Evolutionary conservation across 2,888 invertebrate species (phyloP).

Genomic region (Portevinia maculata): DNA sequence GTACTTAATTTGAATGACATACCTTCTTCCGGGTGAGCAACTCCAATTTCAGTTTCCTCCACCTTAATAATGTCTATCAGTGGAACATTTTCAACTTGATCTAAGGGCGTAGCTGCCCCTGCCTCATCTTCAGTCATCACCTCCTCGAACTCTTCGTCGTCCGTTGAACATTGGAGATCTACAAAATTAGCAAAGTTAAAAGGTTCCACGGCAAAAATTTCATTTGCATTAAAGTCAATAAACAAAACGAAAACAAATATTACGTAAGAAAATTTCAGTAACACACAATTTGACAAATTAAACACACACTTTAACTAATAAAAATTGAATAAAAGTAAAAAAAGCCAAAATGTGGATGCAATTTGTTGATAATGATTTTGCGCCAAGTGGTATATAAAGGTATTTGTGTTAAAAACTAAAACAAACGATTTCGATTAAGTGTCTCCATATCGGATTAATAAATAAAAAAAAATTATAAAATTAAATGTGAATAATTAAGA

Average conservation of each 20-base stretch:
- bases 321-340: slow-evolving; percentile 25
- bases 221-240: not conserved
- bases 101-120: slow-evolving; percentile 82
- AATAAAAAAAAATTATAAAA: too few relatives aligned
- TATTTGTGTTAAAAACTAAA: slow-evolving; percentile 10
- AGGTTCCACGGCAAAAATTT: not conserved
- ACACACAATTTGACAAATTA: not conserved
- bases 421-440: not conserved
- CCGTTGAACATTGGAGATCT: slow-evolving; percentile 89
- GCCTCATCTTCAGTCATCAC: slow-evolving; percentile 85
- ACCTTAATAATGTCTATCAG: slow-evolving; percentile 30
- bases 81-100: slow-evolving; percentile 79
- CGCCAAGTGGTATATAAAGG: slow-evolving; percentile 25
- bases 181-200: slow-evolving; percentile 54
- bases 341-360: slow-evolving; percentile 47
- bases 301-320: slow-evolving; percentile 18
- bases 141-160: slow-evolving; percentile 87
- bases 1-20: slow-evolving; percentile 2
- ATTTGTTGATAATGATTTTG: slow-evolving; percentile 28
- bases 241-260: slow-evolving; percentile 1
- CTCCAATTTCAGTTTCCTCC: slow-evolving; percentile 62
- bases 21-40: slow-evolving; percentile 64
- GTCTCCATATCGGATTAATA: too few relatives aligned
- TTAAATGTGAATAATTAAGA: slow-evolving; percentile 20
- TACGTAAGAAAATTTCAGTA: slow-evolving; percentile 12